phyloP scores from a whole-genome alignment of 2,888 invertebrate genomes.

The Elegia similella region DNA sequence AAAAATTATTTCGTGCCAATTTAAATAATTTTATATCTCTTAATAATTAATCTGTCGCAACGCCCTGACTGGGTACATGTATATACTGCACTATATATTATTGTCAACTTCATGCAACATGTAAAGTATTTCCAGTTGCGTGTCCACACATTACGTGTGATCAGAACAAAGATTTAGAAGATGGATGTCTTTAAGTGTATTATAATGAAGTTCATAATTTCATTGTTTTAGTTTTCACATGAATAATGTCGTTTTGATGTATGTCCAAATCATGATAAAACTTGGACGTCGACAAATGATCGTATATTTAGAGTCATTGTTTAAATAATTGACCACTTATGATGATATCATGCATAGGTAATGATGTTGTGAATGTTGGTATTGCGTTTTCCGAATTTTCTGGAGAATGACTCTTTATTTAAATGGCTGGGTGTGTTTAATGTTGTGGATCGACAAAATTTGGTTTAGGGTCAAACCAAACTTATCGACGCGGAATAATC shows the following conservation, averaged over 20 bases:
- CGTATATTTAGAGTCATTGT: constrained; percentile 8
- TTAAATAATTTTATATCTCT: too few relatives aligned
- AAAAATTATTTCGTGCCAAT: too few relatives aligned
- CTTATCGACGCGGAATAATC: too few relatives aligned
- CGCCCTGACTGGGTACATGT: too few relatives aligned
- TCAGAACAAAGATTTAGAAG: constrained; percentile 21
- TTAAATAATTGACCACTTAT: constrained; percentile 8
- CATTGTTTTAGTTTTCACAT: constrained; percentile 37
- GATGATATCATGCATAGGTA: neutral
- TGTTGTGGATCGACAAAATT: too few relatives aligned
- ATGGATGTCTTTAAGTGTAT: constrained; percentile 27
- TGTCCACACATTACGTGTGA: neutral
- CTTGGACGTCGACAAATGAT: constrained; percentile 21
- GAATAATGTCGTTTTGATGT: constrained; percentile 38
- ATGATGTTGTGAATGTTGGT: neutral
- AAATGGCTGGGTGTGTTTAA: neutral
- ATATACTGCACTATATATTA: too few relatives aligned
- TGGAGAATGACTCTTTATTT: neutral
- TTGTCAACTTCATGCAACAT: too few relatives aligned
- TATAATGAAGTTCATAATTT: constrained; percentile 34
- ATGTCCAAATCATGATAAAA: constrained; percentile 30
- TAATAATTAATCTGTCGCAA: too few relatives aligned
- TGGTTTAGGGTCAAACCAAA: too few relatives aligned
- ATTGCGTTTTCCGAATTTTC: neutral
- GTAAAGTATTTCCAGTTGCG: neutral